phyloP scores from a whole-genome alignment of 1,140 invertebrate species.

The Cyclargus thomasi region DNA sequence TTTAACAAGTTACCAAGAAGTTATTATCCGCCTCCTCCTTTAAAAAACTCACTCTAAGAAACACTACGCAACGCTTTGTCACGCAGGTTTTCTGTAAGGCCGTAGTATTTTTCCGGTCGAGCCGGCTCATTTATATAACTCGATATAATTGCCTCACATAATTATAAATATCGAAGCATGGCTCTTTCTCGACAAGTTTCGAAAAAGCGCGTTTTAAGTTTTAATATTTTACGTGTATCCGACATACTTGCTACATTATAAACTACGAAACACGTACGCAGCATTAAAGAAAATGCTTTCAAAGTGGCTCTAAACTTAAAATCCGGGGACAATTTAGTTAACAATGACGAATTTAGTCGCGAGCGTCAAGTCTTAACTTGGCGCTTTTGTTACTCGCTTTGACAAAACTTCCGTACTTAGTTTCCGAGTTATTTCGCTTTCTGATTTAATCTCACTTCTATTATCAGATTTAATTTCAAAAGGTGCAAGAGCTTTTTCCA shows the following conservation, averaged over 20 bases:
- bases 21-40: no score
- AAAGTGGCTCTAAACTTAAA: slow-evolving; percentile 16
- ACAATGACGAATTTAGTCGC: slow-evolving; percentile 29
- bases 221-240: not conserved
- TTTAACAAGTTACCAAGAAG: no score
- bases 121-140: no score
- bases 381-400: slow-evolving; percentile 18
- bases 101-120: no score
- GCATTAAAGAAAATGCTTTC: slow-evolving; percentile 17
- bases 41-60: no score
- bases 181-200: no score
- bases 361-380: slow-evolving; percentile 21
- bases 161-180: no score
- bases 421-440: slow-evolving; percentile 21
- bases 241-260: not conserved
- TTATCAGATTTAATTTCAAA: slow-evolving; percentile 19
- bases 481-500: slow-evolving; percentile 14
- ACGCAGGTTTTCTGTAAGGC: no score
- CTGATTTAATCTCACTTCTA: slow-evolving; percentile 21
- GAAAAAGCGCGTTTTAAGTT: no score
- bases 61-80: no score
- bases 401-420: slow-evolving; percentile 22
- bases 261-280: not conserved
- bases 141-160: no score
- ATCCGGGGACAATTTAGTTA: slow-evolving; percentile 19